Conservation (phyloP, 2,113 vertebrate species). For the Fukomys damarensis region DNA sequence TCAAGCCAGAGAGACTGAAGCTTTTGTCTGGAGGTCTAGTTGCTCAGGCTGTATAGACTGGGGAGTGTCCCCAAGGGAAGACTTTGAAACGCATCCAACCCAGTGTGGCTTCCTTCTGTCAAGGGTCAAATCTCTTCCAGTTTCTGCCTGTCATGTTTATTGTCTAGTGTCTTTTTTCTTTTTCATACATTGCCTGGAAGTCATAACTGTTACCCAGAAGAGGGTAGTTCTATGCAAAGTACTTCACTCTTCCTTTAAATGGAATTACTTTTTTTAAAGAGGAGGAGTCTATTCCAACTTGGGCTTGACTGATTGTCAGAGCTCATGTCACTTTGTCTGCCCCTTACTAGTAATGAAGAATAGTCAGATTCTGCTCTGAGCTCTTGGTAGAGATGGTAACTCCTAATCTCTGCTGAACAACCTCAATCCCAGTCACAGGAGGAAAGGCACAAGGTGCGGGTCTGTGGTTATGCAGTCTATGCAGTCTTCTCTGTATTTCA, state of each 20-base stretch:
- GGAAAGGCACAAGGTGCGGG: neutral
- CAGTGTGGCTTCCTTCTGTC: neutral
- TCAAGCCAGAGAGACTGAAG: neutral
- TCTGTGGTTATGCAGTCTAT: neutral
- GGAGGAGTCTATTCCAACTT: neutral
- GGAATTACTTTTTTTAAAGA: neutral
- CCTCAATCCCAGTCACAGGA: neutral
- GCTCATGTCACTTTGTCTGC: neutral
- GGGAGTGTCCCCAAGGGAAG: neutral
- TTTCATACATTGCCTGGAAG: neutral
- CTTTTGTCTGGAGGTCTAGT: neutral
- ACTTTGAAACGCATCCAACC: neutral
- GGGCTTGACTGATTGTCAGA: neutral
- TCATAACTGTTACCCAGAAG: neutral
- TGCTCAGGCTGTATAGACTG: neutral
- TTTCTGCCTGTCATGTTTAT: neutral
- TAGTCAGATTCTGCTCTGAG: neutral
- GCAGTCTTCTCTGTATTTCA: neutral
- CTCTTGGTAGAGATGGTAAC: neutral
- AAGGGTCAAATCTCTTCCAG: neutral
- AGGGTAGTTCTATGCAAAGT: neutral
- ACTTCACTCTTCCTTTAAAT: neutral
- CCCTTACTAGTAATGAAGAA: neutral
- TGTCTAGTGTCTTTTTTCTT: neutral
- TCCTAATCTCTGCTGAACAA: neutral